Evolutionary conservation across 2,888 invertebrate genomes (phyloP).

Genomic region (Cyrtodaria siliqua): DNA sequence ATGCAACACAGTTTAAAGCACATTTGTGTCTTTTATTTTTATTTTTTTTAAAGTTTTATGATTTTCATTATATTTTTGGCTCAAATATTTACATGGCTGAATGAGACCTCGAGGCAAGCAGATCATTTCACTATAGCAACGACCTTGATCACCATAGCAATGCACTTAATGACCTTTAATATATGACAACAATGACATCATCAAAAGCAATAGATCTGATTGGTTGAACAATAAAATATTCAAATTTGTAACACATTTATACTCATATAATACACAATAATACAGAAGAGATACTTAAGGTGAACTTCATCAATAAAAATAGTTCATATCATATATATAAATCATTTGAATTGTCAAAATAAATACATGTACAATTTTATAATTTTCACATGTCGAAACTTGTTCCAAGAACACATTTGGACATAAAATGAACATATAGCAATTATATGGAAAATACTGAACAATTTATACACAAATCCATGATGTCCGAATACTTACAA

Average conservation of each 20-base stretch:
- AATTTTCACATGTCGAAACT: too few relatives aligned
- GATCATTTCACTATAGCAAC: slow-evolving; percentile 27
- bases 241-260: slow-evolving; percentile 22
- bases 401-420: too few relatives aligned
- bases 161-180: slow-evolving; percentile 17
- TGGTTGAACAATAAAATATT: slow-evolving; percentile 28
- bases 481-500: too few relatives aligned
- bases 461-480: too few relatives aligned
- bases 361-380: slow-evolving; percentile 5
- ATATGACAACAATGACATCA: slow-evolving; percentile 33
- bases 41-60: slow-evolving; percentile 17
- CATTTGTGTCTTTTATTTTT: slow-evolving; percentile 25
- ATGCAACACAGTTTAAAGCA: slow-evolving; percentile 2
- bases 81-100: slow-evolving; percentile 44
- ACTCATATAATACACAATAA: too few relatives aligned
- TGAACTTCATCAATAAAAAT: too few relatives aligned
- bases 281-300: too few relatives aligned
- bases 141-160: slow-evolving; percentile 33
- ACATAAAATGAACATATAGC: too few relatives aligned
- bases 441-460: too few relatives aligned
- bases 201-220: slow-evolving; percentile 25
- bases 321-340: too few relatives aligned
- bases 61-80: slow-evolving; percentile 45
- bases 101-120: slow-evolving; percentile 31
- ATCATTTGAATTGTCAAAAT: slow-evolving; percentile 9